Conservation (phyloP, 2,797 vertebrate genomes). For the Pangasius sanitwongsei region DNA sequence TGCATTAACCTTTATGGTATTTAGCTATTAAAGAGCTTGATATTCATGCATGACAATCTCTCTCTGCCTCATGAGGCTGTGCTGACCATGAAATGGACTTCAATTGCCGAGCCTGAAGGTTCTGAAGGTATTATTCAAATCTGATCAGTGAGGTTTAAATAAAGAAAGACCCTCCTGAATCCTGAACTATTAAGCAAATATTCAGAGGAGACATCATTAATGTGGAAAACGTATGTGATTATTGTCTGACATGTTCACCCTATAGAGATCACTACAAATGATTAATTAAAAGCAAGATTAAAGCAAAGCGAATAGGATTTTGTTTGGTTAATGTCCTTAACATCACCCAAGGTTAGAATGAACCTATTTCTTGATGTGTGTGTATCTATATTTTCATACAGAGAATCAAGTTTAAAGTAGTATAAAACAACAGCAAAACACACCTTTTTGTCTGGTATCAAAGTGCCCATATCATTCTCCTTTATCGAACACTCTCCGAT, state of each 20-base stretch:
- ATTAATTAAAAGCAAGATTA: conserved; percentile 53
- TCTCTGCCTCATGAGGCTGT: conserved; percentile 30
- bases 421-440: conserved; percentile 12
- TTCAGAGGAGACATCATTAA: conserved; percentile 5
- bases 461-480: conserved; percentile 11
- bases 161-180: not conserved
- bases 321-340: conserved; percentile 50
- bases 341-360: conserved; percentile 14
- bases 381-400: not conserved
- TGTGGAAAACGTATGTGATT: not conserved
- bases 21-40: conserved; percentile 37
- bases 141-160: not conserved
- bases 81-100: conserved; percentile 50
- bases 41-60: conserved; percentile 44
- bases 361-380: conserved; percentile 5
- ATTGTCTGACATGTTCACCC: not conserved
- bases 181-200: not conserved
- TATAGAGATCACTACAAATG: conserved; percentile 38
- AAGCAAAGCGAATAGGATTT: conserved; percentile 55
- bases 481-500: conserved; percentile 19
- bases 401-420: not conserved
- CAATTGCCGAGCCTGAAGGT: conserved; percentile 4
- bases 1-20: conserved; percentile 50
- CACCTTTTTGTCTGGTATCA: conserved; percentile 22
- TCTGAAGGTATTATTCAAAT: conserved; percentile 23